Evolutionary conservation across 2,888 invertebrate species (phyloP), one percentile per base, ranked within the genome.

Genomic region (Orthonychiurus folsomi): DNA sequence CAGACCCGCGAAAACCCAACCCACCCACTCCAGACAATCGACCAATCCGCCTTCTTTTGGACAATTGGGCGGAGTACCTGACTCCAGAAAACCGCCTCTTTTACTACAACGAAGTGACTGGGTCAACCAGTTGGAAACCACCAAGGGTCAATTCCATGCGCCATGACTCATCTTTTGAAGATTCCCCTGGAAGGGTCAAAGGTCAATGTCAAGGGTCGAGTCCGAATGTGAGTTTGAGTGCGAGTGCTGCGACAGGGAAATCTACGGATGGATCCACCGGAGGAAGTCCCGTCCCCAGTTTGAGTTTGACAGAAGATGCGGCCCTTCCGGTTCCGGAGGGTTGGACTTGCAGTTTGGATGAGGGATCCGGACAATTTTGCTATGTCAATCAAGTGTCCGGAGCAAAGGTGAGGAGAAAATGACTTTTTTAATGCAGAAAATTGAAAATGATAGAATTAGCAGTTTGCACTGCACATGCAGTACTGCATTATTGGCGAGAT

Each of bases 361-460:
- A 74, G 26, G 69, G 69, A 48, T 76, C 76, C 23, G 79, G 78
- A 27, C 76, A 79, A 62, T 74, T 78, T n/a, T 80, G 78, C 68
- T 82, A 80, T 69, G 73, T 80, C 64, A 80, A 81, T 73, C 73
- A 76, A 62, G 71, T 76, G 2, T 78, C 78, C n/a, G 80, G 79
- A 59, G 80, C 79, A 67, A 81, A 79, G 79, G 82, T 81, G 73
- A 73, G 73, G 37, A 62, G 37, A 37, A 37, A 37, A 37, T 15
- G 37, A 9, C 15, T 37, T 5, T 15, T 37, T 37, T 37, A n/a
- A n/a, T n/a, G n/a, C n/a, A n/a, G n/a, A n/a, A n/a, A n/a, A n/a
- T n/a, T n/a, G n/a, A n/a, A n/a, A n/a, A n/a, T n/a, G n/a, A n/a
- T n/a, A n/a, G n/a, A n/a, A n/a, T n/a, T n/a, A n/a, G n/a, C n/a